These are phyloP conservation scores for Folsomia manolachei DNA, from an alignment of 2,888 invertebrate genomes.

Conservation along the genomic window DNA sequence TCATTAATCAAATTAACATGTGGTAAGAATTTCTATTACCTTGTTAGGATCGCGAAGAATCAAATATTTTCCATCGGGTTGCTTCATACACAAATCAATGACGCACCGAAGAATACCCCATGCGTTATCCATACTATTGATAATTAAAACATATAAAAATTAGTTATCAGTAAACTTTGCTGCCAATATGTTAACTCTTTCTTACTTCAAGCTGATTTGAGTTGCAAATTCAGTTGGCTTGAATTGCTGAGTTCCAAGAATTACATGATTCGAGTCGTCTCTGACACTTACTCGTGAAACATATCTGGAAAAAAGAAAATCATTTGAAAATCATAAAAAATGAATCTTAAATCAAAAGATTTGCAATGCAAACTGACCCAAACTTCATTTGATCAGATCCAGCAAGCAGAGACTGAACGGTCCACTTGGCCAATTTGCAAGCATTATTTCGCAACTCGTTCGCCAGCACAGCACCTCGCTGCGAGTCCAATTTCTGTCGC, in stretches of 20 bases:
- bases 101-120: conserved; percentile 98
- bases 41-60: conserved; percentile 99
- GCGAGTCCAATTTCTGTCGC: conserved; percentile 95
- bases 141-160: too few relatives aligned
- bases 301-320: conserved; percentile 61
- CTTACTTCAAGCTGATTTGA: conserved; percentile 97
- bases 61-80: conserved; percentile 89
- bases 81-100: conserved; percentile 94
- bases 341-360: not conserved
- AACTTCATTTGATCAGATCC: conserved; percentile 97
- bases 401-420: conserved; percentile 87
- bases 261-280: conserved; percentile 93
- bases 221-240: conserved; percentile 98
- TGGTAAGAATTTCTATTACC: conserved; percentile 52
- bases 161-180: too few relatives aligned
- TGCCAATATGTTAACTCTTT: too few relatives aligned
- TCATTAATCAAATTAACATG: too few relatives aligned
- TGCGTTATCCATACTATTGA: conserved; percentile 99
- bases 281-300: conserved; percentile 92
- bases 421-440: conserved; percentile 99
- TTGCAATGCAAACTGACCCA: conserved; percentile 60
- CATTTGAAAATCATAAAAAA: not conserved
- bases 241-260: conserved; percentile 95
- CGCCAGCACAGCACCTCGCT: conserved; percentile 95
- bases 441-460: conserved; percentile 98